Evolutionary conservation across 2,888 invertebrate genomes (phyloP).

Genomic region (Troglohyphantes excavatus): DNA sequence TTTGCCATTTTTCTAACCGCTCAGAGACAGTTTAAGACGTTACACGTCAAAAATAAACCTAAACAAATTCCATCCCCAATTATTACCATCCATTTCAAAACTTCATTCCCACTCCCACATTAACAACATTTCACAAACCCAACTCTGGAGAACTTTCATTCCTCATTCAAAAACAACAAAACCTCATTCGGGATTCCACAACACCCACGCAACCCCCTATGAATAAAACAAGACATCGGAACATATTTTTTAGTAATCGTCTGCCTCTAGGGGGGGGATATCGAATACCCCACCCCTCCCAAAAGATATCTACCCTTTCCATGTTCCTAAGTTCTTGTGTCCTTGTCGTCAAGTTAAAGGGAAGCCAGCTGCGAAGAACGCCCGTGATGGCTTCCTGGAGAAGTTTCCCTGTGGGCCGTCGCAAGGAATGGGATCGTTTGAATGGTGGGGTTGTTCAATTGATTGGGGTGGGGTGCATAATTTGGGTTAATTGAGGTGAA

Average conservation of each 20-base stretch:
- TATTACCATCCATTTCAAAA: too few species aligned
- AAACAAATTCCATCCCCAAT: too few species aligned
- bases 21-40: too few species aligned
- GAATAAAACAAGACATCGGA: neutral
- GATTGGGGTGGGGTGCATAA: too few species aligned
- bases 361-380: conserved; percentile 34
- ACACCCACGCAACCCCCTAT: neutral
- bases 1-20: too few species aligned
- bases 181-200: neutral
- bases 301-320: conserved; percentile 36
- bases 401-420: neutral
- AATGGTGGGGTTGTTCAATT: neutral
- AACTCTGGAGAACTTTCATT: too few species aligned
- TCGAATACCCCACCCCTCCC: neutral
- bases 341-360: conserved; percentile 26
- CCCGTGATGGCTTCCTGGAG: neutral
- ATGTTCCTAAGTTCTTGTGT: conserved; percentile 26
- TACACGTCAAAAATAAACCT: too few species aligned
- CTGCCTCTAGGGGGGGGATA: neutral
- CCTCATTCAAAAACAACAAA: neutral
- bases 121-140: too few species aligned
- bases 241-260: conserved; percentile 1
- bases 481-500: too few species aligned
- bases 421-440: neutral
- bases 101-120: too few species aligned